Percentiles rank a stretch among this genome's conserved stretches.
phyloP scores from a whole-genome alignment of 1,140 invertebrate species.

The Temnothorax longispinosus region DNA sequence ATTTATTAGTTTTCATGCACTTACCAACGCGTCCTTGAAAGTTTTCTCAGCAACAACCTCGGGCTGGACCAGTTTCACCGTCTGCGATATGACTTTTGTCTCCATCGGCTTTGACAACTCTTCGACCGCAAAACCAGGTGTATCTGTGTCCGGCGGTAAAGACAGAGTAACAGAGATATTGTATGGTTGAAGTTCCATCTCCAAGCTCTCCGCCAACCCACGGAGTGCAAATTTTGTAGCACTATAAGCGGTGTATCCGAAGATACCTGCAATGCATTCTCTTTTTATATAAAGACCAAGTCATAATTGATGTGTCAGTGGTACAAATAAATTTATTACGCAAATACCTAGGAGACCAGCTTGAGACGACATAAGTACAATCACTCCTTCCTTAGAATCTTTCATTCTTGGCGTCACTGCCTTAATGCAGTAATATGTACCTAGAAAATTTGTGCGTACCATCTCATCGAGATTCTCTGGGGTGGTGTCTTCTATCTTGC shows the following conservation, averaged over 20 bases:
- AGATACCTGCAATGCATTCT: constrained; percentile 86
- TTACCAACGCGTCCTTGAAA: constrained; percentile 93
- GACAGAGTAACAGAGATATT: constrained; percentile 94
- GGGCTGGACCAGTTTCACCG: constrained; percentile 91
- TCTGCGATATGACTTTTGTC: constrained; percentile 94
- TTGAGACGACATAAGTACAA: constrained; percentile 95
- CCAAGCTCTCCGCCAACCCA: constrained; percentile 96
- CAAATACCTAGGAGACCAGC: constrained; percentile 94
- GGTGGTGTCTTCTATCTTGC: constrained; percentile 93
- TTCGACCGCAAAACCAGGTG: constrained; percentile 96
- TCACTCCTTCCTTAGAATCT: constrained; percentile 89
- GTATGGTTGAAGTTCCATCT: constrained; percentile 95
- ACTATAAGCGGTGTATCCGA: constrained; percentile 96
- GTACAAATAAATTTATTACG: neutral
- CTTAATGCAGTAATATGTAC: constrained; percentile 90
- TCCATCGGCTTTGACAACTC: constrained; percentile 94
- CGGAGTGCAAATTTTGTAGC: constrained; percentile 97
- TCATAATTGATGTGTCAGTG: neutral
- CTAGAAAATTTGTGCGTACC: constrained; percentile 91
- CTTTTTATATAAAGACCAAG: neutral
- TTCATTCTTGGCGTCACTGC: constrained; percentile 91
- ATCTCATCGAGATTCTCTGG: constrained; percentile 90
- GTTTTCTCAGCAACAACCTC: constrained; percentile 93
- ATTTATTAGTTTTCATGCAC: constrained; percentile 46
- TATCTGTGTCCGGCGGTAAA: constrained; percentile 98